Evolutionary conservation across 2,888 invertebrate species (phyloP).

Genomic region (Hypselothyrea guttata): DNA sequence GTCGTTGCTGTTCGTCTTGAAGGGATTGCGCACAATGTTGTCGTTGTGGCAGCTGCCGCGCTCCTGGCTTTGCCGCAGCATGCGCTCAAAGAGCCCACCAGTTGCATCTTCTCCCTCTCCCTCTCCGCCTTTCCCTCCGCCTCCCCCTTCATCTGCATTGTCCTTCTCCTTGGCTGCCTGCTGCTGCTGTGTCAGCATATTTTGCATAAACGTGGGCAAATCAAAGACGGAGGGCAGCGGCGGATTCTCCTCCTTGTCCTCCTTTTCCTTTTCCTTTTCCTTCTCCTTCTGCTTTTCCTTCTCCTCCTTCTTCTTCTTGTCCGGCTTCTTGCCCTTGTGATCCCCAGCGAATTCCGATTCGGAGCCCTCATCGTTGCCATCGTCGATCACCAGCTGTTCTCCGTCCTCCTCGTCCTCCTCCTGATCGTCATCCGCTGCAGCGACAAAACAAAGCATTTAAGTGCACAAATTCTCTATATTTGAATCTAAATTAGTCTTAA

Average conservation of each 20-base stretch:
- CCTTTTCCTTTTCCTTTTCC: slow-evolving; percentile 3
- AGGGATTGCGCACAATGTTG: slow-evolving; percentile 65
- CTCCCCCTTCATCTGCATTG: not conserved
- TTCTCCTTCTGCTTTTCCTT: slow-evolving; percentile 9
- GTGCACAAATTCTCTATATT: not conserved
- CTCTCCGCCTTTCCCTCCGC: too few relatives aligned
- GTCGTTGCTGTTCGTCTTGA: slow-evolving; percentile 50
- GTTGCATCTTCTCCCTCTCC: too few relatives aligned
- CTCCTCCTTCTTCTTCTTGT: slow-evolving; percentile 13
- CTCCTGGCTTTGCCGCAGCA: too few relatives aligned
- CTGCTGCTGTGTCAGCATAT: slow-evolving; percentile 43
- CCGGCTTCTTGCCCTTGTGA: slow-evolving; percentile 23
- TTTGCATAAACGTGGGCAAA: slow-evolving; percentile 64
- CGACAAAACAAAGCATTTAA: not conserved
- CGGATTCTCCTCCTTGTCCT: slow-evolving; percentile 26
- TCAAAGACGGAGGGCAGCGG: slow-evolving; percentile 64
- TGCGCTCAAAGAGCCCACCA: too few relatives aligned
- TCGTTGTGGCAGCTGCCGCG: slow-evolving; percentile 51
- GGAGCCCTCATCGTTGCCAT: slow-evolving; percentile 77
- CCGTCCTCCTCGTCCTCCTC: slow-evolving; percentile 83
- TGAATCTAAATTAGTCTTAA: too few relatives aligned
- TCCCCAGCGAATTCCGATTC: slow-evolving; percentile 59
- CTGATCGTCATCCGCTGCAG: slow-evolving; percentile 83
- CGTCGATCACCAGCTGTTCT: slow-evolving; percentile 82
- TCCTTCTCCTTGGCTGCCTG: not conserved